phyloP scores from a whole-genome alignment of 2,888 invertebrate genomes.

The Reticulitermes lucifugus region DNA sequence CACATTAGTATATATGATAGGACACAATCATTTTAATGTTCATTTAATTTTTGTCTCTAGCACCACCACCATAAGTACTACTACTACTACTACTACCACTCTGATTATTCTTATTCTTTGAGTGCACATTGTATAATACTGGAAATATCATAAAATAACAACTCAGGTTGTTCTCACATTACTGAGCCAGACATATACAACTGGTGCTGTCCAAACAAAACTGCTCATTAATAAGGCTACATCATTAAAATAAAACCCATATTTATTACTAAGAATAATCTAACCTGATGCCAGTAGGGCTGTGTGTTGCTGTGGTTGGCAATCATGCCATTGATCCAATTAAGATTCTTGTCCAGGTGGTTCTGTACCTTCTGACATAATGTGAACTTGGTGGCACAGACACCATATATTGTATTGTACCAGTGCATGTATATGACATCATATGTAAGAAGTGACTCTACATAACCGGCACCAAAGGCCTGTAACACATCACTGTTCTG shows the following conservation, averaged over 20 bases:
- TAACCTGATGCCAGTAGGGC: slow-evolving; percentile 77
- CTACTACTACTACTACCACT: too few species aligned
- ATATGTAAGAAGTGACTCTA: slow-evolving; percentile 72
- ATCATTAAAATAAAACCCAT: not conserved
- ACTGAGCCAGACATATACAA: too few species aligned
- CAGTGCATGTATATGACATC: slow-evolving; percentile 73
- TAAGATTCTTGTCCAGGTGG: slow-evolving; percentile 69
- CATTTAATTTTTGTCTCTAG: too few species aligned
- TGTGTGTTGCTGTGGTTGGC: slow-evolving; percentile 60
- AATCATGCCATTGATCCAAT: slow-evolving; percentile 69
- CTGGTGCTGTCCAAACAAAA: not conserved
- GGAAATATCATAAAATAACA: too few species aligned
- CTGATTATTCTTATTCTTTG: too few species aligned
- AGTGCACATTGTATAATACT: too few species aligned
- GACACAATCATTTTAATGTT: too few species aligned
- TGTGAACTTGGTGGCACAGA: slow-evolving; percentile 68
- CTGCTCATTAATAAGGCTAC: not conserved
- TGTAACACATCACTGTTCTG: slow-evolving; percentile 68
- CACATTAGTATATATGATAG: too few species aligned
- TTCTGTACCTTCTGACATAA: slow-evolving; percentile 68
- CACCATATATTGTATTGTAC: slow-evolving; percentile 72
- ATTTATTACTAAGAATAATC: not conserved
- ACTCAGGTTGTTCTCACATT: too few species aligned
- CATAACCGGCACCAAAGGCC: slow-evolving; percentile 74
- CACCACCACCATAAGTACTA: too few species aligned